Conservation (phyloP, 2,797 vertebrate species). For the Chloroceryle inda region DNA sequence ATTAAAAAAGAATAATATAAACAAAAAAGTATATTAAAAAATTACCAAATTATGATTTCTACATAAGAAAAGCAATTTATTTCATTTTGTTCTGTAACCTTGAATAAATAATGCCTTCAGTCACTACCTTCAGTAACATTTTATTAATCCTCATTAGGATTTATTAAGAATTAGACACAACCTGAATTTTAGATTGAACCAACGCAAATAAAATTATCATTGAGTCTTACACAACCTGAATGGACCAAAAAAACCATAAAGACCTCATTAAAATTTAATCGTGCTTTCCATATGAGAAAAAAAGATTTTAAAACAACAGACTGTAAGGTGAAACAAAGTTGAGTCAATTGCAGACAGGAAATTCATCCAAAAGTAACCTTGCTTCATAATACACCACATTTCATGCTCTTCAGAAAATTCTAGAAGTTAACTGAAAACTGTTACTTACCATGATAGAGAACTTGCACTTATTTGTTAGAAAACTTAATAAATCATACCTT, state of each 20-base stretch:
- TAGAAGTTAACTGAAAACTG: background rate
- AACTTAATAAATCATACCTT: background rate
- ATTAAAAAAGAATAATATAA: constrained; percentile 70
- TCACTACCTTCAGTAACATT: background rate
- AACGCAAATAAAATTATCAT: background rate
- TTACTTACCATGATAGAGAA: constrained; percentile 43
- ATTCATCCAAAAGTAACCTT: background rate
- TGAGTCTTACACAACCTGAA: background rate
- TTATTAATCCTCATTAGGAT: background rate
- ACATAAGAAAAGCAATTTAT: constrained; percentile 41
- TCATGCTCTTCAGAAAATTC: background rate
- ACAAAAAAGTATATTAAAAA: constrained; percentile 40
- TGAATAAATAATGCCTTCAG: background rate
- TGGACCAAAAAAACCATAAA: background rate
- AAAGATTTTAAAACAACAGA: background rate
- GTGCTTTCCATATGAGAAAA: background rate
- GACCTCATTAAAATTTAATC: background rate
- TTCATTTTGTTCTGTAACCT: background rate
- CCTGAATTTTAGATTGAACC: background rate
- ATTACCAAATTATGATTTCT: constrained; percentile 4
- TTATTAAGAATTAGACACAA: background rate
- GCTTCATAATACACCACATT: background rate
- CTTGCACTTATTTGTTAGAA: background rate
- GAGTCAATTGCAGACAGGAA: background rate
- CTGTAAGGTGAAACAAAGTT: background rate